Conservation (phyloP, 2,797 vertebrate genomes). For the Otolemur crassicaudatus region DNA sequence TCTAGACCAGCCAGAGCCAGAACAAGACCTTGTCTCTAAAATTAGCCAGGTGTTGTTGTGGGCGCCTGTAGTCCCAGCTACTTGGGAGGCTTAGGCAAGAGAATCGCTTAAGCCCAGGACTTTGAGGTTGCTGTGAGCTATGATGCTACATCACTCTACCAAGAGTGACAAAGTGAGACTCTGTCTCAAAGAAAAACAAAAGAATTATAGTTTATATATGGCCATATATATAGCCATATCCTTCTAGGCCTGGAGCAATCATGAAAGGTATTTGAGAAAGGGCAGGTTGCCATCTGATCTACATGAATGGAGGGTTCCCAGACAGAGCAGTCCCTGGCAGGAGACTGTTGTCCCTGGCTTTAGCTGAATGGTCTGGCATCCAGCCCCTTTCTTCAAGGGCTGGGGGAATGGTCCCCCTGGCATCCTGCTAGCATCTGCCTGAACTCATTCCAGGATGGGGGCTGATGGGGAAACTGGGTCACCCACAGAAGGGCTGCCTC, state of each 20-base stretch:
- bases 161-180: no score
- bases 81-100: no score
- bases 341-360: constrained; percentile 49
- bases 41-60: no score
- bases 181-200: no score
- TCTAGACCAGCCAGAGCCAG: no score
- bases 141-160: no score
- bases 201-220: no score
- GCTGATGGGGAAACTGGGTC: constrained; percentile 73
- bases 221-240: background rate
- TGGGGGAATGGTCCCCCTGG: constrained; percentile 1
- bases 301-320: constrained; percentile 34
- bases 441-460: background rate
- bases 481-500: background rate
- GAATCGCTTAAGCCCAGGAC: no score
- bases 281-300: background rate
- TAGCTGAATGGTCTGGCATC: constrained; percentile 32
- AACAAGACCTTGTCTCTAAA: no score
- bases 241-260: background rate
- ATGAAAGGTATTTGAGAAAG: constrained; percentile 7
- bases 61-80: no score
- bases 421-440: background rate
- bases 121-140: no score
- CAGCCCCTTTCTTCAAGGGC: constrained; percentile 43
- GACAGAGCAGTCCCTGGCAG: background rate